A percentile compares a stretch with the other conserved stretches of the same genome.
These are phyloP conservation scores for Scopus umbretta DNA, from an alignment of 2,113 vertebrate species.

Conservation along the genomic window DNA sequence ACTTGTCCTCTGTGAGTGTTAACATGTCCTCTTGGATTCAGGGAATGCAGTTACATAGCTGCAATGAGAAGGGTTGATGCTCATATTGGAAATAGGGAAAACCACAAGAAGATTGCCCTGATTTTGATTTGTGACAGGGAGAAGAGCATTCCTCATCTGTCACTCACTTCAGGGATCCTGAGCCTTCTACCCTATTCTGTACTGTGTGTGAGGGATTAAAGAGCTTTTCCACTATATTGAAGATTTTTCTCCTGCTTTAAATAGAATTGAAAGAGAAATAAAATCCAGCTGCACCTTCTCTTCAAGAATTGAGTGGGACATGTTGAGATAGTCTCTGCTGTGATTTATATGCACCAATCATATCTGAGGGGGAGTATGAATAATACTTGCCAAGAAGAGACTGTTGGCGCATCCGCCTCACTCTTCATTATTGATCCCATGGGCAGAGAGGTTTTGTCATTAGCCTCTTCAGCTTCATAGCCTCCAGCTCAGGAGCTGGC, in stretches of 20 bases:
- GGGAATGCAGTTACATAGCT: neutral
- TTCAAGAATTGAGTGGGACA: neutral
- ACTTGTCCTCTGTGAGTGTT: neutral
- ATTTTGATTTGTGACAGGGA: neutral
- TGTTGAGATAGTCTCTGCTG: neutral
- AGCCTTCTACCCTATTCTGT: neutral
- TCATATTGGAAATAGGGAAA: neutral
- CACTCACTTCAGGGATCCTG: neutral
- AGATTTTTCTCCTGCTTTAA: slow-evolving; percentile 7
- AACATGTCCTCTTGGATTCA: neutral
- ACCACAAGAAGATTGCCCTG: neutral
- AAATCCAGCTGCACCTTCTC: neutral
- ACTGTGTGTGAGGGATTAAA: neutral
- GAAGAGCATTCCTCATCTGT: neutral
- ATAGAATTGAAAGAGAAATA: slow-evolving; percentile 13
- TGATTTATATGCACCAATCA: neutral
- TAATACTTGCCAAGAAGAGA: neutral
- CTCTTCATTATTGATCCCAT: neutral
- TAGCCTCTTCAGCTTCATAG: neutral
- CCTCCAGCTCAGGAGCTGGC: neutral
- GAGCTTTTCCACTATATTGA: neutral
- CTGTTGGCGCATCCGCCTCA: neutral
- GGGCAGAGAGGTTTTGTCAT: neutral
- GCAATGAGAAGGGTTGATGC: neutral
- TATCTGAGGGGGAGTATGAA: neutral